phyloP scores from a whole-genome alignment of 2,888 invertebrate species.

The Tachina grossa region DNA sequence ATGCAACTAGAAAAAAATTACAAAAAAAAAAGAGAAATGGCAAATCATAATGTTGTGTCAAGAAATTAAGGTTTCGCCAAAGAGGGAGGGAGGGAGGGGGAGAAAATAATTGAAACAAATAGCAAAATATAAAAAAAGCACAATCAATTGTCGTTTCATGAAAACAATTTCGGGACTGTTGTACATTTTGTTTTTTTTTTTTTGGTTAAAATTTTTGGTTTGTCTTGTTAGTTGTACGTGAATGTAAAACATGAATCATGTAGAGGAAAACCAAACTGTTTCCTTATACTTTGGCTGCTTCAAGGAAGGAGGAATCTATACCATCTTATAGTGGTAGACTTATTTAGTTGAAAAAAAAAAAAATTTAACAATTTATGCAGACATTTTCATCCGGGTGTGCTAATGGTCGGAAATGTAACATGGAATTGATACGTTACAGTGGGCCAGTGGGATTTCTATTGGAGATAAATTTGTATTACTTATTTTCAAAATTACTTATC shows the following conservation, averaged over 20 bases:
- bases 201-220: slow-evolving; percentile 22
- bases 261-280: slow-evolving; percentile 61
- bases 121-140: slow-evolving; percentile 69
- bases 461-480: no score
- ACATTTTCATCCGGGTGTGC: slow-evolving; percentile 74
- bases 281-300: slow-evolving; percentile 48
- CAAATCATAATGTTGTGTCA: slow-evolving; percentile 51
- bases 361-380: slow-evolving; percentile 46
- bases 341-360: slow-evolving; percentile 41
- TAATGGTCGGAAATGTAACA: slow-evolving; percentile 75
- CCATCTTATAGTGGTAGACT: slow-evolving; percentile 56
- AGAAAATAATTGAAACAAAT: slow-evolving; percentile 47
- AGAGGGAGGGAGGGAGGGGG: not conserved
- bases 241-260: slow-evolving; percentile 49
- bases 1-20: slow-evolving; percentile 2
- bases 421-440: slow-evolving; percentile 55
- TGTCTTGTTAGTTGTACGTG: slow-evolving; percentile 25
- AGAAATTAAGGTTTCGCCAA: slow-evolving; percentile 25
- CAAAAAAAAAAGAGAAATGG: slow-evolving; percentile 32
- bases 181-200: not conserved
- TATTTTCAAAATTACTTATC: no score
- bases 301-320: slow-evolving; percentile 45
- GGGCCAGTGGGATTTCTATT: not conserved
- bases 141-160: slow-evolving; percentile 78
- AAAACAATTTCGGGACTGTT: slow-evolving; percentile 59